Conservation (phyloP, 2,888 invertebrate genomes). For the Neuroscelio doddi region DNA sequence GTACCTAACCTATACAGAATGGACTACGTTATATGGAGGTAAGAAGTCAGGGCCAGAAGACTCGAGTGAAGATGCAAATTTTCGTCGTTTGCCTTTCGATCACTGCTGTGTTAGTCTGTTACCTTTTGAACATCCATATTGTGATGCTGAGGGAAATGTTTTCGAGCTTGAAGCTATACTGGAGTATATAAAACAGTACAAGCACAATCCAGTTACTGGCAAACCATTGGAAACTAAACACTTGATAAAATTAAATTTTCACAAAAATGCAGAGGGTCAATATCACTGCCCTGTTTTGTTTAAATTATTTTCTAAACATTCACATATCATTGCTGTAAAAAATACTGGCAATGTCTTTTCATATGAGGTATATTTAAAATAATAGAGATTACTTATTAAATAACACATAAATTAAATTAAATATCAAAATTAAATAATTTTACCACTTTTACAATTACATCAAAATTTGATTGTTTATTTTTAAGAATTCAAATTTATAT, state of each 20-base stretch:
- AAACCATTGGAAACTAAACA: slow-evolving; percentile 88
- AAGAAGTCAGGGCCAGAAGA: slow-evolving; percentile 80
- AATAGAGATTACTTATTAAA: not conserved
- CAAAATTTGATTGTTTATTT: no score
- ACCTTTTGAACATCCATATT: slow-evolving; percentile 93
- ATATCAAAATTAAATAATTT: no score
- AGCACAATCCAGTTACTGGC: slow-evolving; percentile 95
- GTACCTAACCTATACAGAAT: slow-evolving; percentile 90
- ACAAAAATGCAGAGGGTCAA: slow-evolving; percentile 86
- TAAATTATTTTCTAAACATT: slow-evolving; percentile 93
- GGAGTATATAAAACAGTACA: slow-evolving; percentile 91
- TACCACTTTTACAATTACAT: no score
- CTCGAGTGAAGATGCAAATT: slow-evolving; percentile 84
- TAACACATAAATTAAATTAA: not conserved
- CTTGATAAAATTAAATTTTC: slow-evolving; percentile 88
- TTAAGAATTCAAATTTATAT: no score
- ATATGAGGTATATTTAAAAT: slow-evolving; percentile 76
- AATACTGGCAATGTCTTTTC: slow-evolving; percentile 97
- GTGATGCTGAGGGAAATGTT: slow-evolving; percentile 91
- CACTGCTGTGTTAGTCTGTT: slow-evolving; percentile 94
- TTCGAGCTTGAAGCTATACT: slow-evolving; percentile 93
- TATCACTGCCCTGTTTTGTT: slow-evolving; percentile 96
- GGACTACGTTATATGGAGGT: slow-evolving; percentile 92
- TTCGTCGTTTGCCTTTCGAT: slow-evolving; percentile 92
- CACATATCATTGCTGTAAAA: slow-evolving; percentile 91